These are phyloP conservation scores for Xestia ashworthii DNA, from an alignment of 2,888 invertebrate species.

Conservation along the genomic window DNA sequence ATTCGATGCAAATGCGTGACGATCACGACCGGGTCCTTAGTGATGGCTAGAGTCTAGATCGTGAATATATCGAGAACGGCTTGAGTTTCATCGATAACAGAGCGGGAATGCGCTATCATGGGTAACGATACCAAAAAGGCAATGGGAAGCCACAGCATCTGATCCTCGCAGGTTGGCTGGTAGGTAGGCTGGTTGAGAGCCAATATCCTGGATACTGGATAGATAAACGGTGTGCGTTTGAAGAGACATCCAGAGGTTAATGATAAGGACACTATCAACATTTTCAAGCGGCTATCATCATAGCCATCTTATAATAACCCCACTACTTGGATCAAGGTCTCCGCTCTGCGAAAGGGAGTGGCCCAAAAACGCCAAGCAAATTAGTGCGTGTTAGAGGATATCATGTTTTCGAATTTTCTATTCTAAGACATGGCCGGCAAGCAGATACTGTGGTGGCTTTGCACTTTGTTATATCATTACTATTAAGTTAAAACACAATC, in stretches of 20 bases:
- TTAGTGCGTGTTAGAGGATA: background rate
- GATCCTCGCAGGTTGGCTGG: no score
- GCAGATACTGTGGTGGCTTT: background rate
- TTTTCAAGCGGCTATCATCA: no score
- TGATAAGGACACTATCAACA: background rate
- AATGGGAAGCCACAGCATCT: no score
- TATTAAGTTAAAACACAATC: background rate
- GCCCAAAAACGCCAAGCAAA: no score
- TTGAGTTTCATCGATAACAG: conserved; percentile 14
- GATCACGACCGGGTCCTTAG: conserved; percentile 41
- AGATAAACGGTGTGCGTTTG: no score
- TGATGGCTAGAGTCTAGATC: conserved; percentile 28
- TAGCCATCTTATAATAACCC: no score
- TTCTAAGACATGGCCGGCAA: background rate
- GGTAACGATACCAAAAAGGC: background rate
- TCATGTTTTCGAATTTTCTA: background rate
- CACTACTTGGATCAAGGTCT: no score
- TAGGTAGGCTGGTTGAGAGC: no score
- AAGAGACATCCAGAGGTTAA: background rate
- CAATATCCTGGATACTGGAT: no score
- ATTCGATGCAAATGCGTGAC: conserved; percentile 57
- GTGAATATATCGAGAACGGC: conserved; percentile 28
- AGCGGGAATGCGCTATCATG: background rate
- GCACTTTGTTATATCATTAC: background rate
- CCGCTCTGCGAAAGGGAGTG: no score